Conservation (phyloP, 2,888 invertebrate species). For the Melinaea menophilus region DNA sequence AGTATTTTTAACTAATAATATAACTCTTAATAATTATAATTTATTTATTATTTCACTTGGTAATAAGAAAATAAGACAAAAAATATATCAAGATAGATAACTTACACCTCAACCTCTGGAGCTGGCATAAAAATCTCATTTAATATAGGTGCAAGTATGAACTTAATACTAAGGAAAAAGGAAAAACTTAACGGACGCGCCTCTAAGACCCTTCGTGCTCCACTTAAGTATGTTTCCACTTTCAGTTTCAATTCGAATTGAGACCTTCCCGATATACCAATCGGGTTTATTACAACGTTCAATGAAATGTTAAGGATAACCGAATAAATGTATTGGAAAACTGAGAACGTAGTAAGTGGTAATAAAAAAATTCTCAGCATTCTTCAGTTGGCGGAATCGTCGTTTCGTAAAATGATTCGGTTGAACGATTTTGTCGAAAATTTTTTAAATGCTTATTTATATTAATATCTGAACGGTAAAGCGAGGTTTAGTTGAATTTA, state of each 20-base stretch:
- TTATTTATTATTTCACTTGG: too few relatives aligned
- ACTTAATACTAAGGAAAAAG: slow-evolving; percentile 1
- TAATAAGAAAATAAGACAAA: too few relatives aligned
- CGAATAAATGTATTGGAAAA: slow-evolving; percentile 30
- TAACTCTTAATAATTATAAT: too few relatives aligned
- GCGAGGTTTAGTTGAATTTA: too few relatives aligned
- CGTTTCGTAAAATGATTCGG: slow-evolving; percentile 12
- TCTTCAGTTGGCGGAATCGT: slow-evolving; percentile 17
- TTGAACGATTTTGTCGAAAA: background rate
- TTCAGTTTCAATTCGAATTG: slow-evolving; percentile 16
- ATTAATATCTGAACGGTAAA: background rate
- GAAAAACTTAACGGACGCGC: slow-evolving; percentile 4
- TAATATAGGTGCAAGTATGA: slow-evolving; percentile 3
- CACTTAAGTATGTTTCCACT: slow-evolving; percentile 11
- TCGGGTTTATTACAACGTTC: slow-evolving; percentile 23
- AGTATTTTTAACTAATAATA: too few relatives aligned
- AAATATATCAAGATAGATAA: too few relatives aligned
- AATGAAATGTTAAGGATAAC: slow-evolving; percentile 27
- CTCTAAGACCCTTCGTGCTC: slow-evolving; percentile 11
- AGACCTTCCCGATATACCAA: slow-evolving; percentile 21
- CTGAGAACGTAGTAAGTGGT: slow-evolving; percentile 27
- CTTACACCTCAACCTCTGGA: too few relatives aligned
- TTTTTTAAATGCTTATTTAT: background rate
- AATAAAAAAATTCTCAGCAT: slow-evolving; percentile 18
- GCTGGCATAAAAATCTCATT: slow-evolving; percentile 2